Evolutionary conservation across 2,113 vertebrate genomes (phyloP).

Genomic region (Coracopsis vasa): DNA sequence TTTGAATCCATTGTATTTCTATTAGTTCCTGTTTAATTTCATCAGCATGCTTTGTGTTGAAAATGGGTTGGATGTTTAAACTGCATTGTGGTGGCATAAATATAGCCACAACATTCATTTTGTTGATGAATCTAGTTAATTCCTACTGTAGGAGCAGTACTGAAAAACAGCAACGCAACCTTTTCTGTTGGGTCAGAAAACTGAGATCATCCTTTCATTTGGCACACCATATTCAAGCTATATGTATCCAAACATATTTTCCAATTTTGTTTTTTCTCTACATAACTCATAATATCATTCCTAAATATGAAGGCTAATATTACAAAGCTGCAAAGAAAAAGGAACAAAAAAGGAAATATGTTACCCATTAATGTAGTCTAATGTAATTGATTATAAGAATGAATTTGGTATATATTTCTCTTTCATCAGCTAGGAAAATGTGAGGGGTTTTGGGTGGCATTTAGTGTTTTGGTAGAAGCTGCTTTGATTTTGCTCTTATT

Average conservation of each 20-base stretch:
- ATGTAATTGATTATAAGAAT: background rate
- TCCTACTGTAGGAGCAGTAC: background rate
- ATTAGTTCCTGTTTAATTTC: background rate
- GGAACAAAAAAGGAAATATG: background rate
- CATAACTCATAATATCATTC: background rate
- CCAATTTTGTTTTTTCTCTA: background rate
- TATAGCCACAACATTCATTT: background rate
- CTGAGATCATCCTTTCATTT: background rate
- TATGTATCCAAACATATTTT: background rate
- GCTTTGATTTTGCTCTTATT: background rate
- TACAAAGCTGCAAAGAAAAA: background rate
- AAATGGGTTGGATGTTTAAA: background rate
- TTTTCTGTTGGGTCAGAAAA: background rate
- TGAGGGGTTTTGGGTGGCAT: background rate
- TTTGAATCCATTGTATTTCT: background rate
- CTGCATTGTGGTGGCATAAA: background rate
- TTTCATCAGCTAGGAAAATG: background rate
- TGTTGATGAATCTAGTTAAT: background rate
- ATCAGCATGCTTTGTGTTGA: background rate
- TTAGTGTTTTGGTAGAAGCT: background rate
- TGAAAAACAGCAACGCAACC: fast-evolving
- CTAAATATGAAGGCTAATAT: background rate
- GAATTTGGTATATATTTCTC: background rate
- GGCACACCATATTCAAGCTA: background rate
- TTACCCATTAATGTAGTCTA: background rate